Evolutionary conservation across 2,797 vertebrate species (phyloP).

Genomic region (Xenentodon cancila): DNA sequence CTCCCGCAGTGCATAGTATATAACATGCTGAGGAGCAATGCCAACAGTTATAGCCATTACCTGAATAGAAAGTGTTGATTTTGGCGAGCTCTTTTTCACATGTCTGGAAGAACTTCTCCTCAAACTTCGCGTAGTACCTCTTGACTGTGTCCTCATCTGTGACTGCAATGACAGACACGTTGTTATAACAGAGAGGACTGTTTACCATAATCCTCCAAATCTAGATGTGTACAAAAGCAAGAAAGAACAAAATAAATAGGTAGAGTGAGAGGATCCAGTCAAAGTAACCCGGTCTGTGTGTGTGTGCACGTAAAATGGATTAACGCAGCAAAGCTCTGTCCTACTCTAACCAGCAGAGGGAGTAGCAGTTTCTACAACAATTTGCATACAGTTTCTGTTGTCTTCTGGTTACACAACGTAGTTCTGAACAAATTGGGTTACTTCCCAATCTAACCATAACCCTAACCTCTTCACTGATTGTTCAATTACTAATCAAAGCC

Average conservation of each 20-base stretch:
- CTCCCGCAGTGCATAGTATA: not conserved
- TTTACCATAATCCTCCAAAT: not conserved
- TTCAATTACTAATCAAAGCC: no score
- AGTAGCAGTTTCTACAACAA: not conserved
- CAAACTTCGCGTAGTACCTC: constrained; percentile 96
- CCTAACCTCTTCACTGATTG: no score
- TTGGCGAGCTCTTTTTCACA: constrained; percentile 98
- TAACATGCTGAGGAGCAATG: not conserved
- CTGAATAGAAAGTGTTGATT: constrained; percentile 99
- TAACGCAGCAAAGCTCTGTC: no score
- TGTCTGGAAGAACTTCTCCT: constrained; percentile 97
- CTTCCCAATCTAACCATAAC: no score
- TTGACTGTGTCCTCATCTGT: constrained; percentile 96
- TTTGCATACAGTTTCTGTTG: no score
- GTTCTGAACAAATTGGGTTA: no score
- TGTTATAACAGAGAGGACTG: not conserved
- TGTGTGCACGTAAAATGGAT: no score
- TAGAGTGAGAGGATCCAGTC: no score
- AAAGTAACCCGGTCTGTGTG: no score
- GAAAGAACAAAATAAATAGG: not conserved
- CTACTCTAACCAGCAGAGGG: constrained; percentile 43
- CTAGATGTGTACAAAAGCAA: not conserved
- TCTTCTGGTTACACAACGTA: no score
- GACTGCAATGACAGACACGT: constrained; percentile 74
- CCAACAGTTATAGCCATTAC: constrained; percentile 69